Percentiles rank a stretch among this genome's conserved stretches.
phyloP scores from a whole-genome alignment of 2,113 vertebrate species.

The Typhlomys cinereus region DNA sequence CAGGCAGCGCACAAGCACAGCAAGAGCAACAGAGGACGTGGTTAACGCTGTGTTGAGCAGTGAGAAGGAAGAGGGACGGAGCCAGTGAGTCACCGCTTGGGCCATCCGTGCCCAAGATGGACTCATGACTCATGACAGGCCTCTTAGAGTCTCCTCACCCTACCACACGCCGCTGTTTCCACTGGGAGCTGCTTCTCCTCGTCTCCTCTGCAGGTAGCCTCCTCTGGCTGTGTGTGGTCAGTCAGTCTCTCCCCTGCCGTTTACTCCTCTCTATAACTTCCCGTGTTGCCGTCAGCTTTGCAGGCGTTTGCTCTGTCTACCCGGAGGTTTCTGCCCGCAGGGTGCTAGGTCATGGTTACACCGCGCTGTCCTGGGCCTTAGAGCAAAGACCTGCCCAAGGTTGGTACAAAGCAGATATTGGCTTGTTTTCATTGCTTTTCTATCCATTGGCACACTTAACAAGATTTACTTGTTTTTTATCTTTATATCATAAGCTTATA shows the following conservation, averaged over 20 bases:
- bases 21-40: not conserved
- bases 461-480: not conserved
- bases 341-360: too few relatives aligned
- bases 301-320: too few relatives aligned
- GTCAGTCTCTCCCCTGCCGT: not conserved
- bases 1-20: not conserved
- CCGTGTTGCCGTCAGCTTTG: not conserved
- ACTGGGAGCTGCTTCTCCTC: not conserved
- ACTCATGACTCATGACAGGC: not conserved
- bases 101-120: not conserved
- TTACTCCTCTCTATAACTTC: not conserved
- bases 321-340: not conserved
- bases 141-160: not conserved
- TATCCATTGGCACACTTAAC: not conserved
- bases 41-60: not conserved
- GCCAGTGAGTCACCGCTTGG: not conserved
- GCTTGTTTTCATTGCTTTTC: not conserved
- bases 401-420: not conserved
- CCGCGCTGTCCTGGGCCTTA: not conserved
- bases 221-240: not conserved
- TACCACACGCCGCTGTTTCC: not conserved
- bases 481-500: not conserved
- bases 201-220: not conserved
- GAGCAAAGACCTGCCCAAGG: not conserved
- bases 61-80: not conserved